Conservation (phyloP, 2,888 invertebrate genomes). For the Heterodera filipjevi region DNA sequence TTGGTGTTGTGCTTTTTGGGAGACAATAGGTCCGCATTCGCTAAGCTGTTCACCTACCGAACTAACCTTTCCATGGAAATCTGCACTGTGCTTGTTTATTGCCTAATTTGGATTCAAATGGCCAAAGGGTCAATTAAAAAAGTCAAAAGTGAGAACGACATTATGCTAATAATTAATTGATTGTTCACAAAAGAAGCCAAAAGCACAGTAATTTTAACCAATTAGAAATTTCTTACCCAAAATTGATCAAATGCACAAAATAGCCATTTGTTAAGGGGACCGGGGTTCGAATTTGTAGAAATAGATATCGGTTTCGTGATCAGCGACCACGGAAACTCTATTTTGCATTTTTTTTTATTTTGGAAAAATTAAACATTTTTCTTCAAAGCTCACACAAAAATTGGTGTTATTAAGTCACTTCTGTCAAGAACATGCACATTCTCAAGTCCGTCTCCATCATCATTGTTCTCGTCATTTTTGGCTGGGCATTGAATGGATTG, state of each 20-base stretch:
- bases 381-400: too few species aligned
- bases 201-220: too few species aligned
- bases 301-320: too few species aligned
- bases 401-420: not conserved
- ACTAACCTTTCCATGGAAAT: not conserved
- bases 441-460: not conserved
- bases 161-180: too few species aligned
- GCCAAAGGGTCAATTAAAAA: not conserved
- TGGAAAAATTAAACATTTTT: too few species aligned
- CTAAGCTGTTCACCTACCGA: not conserved
- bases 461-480: slow-evolving; percentile 7
- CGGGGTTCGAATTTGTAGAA: too few species aligned
- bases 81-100: not conserved
- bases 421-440: not conserved
- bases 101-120: not conserved
- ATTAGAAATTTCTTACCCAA: too few species aligned
- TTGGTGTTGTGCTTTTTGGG: not conserved
- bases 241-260: too few species aligned
- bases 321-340: too few species aligned
- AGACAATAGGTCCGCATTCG: not conserved
- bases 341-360: too few species aligned
- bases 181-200: too few species aligned
- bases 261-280: too few species aligned
- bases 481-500: not conserved
- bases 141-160: not conserved